phyloP scores from a whole-genome alignment of 2,113 vertebrate genomes.

The Arvicanthis niloticus region DNA sequence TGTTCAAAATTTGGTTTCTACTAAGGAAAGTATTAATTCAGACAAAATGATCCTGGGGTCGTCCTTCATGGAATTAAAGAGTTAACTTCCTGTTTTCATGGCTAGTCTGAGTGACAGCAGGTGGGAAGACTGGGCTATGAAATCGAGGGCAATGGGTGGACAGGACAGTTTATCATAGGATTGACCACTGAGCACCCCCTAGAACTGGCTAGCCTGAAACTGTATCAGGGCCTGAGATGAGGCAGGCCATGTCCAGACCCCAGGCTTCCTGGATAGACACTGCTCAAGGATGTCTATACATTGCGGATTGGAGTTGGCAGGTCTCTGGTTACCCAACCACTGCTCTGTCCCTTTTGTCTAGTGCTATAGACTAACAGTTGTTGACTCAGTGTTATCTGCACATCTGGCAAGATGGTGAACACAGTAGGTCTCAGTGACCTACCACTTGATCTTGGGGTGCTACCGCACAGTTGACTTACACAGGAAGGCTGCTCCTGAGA shows the following conservation, averaged over 20 bases:
- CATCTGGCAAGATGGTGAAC: not conserved
- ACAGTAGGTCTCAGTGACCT: not conserved
- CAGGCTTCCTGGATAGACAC: not conserved
- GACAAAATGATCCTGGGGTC: not conserved
- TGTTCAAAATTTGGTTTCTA: not conserved
- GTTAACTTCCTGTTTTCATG: not conserved
- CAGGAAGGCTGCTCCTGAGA: not conserved
- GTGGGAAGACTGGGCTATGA: not conserved
- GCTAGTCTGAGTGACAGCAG: not conserved
- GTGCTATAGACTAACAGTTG: not conserved
- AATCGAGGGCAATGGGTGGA: too few relatives aligned
- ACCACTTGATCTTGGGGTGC: not conserved
- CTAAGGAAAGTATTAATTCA: not conserved
- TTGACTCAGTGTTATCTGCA: not conserved
- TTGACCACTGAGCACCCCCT: too few relatives aligned
- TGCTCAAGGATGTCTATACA: not conserved
- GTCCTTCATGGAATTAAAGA: not conserved
- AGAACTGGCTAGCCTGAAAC: not conserved
- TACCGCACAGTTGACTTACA: not conserved
- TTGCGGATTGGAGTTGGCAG: not conserved
- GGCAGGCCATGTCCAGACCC: rapidly evolving
- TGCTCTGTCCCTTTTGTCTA: not conserved
- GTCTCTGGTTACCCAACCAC: not conserved
- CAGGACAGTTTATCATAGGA: not conserved
- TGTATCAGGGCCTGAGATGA: not conserved